Evolutionary conservation across 1,140 invertebrate species (phyloP).

Genomic region (Leptinotarsa lineolata): DNA sequence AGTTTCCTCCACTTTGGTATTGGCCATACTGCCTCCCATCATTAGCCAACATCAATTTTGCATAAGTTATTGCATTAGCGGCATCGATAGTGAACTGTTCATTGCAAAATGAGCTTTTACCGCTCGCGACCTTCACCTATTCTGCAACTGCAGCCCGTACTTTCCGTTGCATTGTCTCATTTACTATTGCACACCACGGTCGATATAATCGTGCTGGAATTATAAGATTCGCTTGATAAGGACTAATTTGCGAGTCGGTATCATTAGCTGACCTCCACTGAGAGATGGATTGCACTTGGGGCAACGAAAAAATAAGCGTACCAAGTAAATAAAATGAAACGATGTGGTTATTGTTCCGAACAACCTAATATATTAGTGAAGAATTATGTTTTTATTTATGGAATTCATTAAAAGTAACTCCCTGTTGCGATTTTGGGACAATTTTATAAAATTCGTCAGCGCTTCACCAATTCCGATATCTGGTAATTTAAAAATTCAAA

Average conservation of each 20-base stretch:
- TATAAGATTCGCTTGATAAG: neutral
- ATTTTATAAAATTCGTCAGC: too few species aligned
- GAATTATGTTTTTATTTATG: too few species aligned
- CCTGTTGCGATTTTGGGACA: too few species aligned
- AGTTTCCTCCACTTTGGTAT: too few species aligned
- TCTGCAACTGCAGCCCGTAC: constrained; percentile 1
- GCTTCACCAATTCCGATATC: too few species aligned
- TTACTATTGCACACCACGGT: neutral
- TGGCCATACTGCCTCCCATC: neutral
- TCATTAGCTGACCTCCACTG: neutral
- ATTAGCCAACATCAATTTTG: neutral
- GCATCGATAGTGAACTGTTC: constrained; percentile 2
- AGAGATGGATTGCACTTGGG: too few species aligned
- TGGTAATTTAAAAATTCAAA: too few species aligned
- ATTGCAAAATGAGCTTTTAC: constrained; percentile 1
- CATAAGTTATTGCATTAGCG: constrained; percentile 5
- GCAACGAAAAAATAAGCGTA: too few species aligned
- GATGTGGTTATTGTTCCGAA: too few species aligned
- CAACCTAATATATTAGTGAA: too few species aligned
- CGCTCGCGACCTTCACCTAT: constrained; percentile 16
- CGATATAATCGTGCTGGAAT: constrained; percentile 7
- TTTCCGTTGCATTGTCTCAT: constrained; percentile 21
- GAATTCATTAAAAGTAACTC: too few species aligned
- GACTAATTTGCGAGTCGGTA: neutral
- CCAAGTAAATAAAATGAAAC: too few species aligned